Evolutionary conservation across 2,797 vertebrate genomes (phyloP).

Genomic region (Gephyroberyx darwinii): DNA sequence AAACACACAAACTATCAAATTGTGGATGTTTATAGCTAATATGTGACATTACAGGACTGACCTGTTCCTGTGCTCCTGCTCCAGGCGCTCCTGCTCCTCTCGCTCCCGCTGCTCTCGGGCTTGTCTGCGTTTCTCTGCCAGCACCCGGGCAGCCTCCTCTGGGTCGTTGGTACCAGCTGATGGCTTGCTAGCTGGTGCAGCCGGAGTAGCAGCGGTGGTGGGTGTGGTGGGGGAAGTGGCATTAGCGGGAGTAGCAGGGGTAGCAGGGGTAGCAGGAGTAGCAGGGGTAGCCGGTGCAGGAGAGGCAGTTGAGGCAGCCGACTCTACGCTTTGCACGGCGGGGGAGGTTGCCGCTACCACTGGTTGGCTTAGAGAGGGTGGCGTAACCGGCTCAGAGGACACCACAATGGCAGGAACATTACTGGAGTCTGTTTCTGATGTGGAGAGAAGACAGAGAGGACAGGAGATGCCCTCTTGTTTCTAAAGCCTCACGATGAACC

Average conservation of each 20-base stretch:
- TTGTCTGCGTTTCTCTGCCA: slow-evolving; percentile 92
- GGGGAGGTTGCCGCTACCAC: slow-evolving; percentile 40
- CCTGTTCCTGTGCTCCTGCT: slow-evolving; percentile 90
- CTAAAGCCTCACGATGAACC: neutral
- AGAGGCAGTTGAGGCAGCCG: slow-evolving; percentile 20
- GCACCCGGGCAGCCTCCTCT: slow-evolving; percentile 88
- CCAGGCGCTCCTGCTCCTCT: slow-evolving; percentile 90
- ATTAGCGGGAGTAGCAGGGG: slow-evolving; percentile 8
- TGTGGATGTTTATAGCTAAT: neutral
- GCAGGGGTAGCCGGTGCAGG: slow-evolving; percentile 14
- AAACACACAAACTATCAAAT: neutral
- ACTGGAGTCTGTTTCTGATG: slow-evolving; percentile 55
- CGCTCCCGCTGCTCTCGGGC: slow-evolving; percentile 93
- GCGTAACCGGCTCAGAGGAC: slow-evolving; percentile 65
- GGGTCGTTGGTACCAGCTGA: slow-evolving; percentile 91
- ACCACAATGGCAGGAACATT: slow-evolving; percentile 78
- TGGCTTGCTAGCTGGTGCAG: slow-evolving; percentile 58
- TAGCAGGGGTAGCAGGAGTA: neutral
- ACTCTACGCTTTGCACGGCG: slow-evolving; percentile 20
- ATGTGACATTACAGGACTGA: slow-evolving; percentile 58
- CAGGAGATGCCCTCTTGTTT: neutral
- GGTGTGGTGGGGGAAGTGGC: neutral
- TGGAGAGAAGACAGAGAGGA: slow-evolving; percentile 9
- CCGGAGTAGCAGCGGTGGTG: neutral
- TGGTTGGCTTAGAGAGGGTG: slow-evolving; percentile 57